Conservation (phyloP, 2,888 invertebrate species). For the Loripinus fragilis region DNA sequence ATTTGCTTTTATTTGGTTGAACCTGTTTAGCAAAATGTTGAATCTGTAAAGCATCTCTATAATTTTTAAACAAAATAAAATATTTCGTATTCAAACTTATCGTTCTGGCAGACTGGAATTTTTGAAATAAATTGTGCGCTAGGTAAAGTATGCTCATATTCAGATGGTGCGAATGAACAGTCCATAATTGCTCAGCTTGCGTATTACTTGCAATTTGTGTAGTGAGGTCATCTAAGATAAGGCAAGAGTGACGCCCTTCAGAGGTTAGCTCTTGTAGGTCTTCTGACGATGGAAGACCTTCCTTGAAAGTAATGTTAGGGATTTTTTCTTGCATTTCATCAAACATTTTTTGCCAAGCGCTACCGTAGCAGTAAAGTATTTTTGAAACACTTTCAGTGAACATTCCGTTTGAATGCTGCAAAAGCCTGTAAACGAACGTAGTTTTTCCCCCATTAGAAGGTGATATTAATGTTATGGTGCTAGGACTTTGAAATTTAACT, state of each 20-base stretch:
- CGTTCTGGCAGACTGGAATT: too few relatives aligned
- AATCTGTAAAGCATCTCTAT: slow-evolving; percentile 17
- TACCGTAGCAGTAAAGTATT: not conserved
- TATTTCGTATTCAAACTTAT: slow-evolving; percentile 23
- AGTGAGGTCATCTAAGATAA: not conserved
- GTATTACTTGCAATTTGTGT: not conserved
- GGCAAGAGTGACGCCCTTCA: not conserved
- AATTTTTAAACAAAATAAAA: slow-evolving; percentile 18
- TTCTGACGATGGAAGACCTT: not conserved
- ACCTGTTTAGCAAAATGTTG: slow-evolving; percentile 23
- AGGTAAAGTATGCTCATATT: not conserved
- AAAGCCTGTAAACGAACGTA: slow-evolving; percentile 9
- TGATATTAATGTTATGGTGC: slow-evolving; percentile 23
- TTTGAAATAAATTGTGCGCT: too few relatives aligned
- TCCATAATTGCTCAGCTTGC: not conserved
- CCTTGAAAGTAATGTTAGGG: not conserved
- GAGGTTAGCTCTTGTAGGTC: not conserved
- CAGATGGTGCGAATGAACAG: not conserved
- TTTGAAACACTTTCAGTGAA: not conserved
- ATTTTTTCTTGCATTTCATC: not conserved
- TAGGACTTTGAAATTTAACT: slow-evolving; percentile 6
- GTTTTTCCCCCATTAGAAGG: slow-evolving; percentile 21
- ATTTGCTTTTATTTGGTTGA: slow-evolving; percentile 12
- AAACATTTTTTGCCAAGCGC: not conserved
- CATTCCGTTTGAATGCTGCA: not conserved